These are phyloP conservation scores for Pasiphila rectangulata DNA, from an alignment of 2,888 invertebrate species.

Conservation along the genomic window DNA sequence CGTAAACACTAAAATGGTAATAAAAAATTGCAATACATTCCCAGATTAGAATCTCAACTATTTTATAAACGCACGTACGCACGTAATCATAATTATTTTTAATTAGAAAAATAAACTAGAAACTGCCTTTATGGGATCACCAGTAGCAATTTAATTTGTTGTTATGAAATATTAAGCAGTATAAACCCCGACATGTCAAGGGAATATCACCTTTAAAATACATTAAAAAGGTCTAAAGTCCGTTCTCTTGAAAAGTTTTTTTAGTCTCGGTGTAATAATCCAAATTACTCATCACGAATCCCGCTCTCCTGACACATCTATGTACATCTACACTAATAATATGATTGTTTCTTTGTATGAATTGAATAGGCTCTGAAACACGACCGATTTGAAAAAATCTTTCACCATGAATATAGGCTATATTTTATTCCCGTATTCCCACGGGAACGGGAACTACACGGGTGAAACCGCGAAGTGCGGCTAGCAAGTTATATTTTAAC, in stretches of 20 bases:
- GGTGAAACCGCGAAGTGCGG: too few species aligned
- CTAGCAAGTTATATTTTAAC: background rate
- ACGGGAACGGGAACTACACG: too few species aligned
- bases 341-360: too few species aligned
- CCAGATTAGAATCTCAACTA: slow-evolving; percentile 23
- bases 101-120: slow-evolving; percentile 31
- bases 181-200: slow-evolving; percentile 14
- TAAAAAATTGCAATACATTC: slow-evolving; percentile 29
- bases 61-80: slow-evolving; percentile 25
- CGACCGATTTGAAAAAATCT: too few species aligned
- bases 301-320: slow-evolving; percentile 16
- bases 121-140: slow-evolving; percentile 27
- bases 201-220: slow-evolving; percentile 22
- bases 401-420: too few species aligned
- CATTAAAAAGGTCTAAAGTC: slow-evolving; percentile 3
- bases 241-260: slow-evolving; percentile 2
- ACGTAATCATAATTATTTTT: slow-evolving; percentile 29
- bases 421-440: too few species aligned
- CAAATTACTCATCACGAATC: slow-evolving; percentile 38
- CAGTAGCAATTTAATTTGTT: slow-evolving; percentile 31
- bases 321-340: too few species aligned
- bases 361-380: too few species aligned
- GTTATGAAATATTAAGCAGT: slow-evolving; percentile 26
- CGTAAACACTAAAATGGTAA: slow-evolving; percentile 21
- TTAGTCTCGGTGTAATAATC: slow-evolving; percentile 36